These are phyloP conservation scores for Cuniculus paca DNA, from an alignment of 2,797 vertebrate genomes.

Conservation along the genomic window DNA sequence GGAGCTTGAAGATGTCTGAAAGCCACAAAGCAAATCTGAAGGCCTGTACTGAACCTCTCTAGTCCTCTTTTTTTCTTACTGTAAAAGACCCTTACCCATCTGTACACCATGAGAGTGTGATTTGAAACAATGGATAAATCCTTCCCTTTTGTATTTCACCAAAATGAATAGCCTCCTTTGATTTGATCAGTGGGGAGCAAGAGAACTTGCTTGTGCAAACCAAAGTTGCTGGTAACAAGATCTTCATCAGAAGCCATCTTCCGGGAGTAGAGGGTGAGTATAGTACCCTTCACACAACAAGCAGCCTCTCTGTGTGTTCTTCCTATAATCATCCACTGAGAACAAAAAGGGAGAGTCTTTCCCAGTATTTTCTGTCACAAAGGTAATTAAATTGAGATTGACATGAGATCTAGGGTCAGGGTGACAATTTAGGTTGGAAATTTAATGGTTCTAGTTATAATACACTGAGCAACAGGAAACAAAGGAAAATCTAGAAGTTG, in stretches of 20 bases:
- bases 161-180: background rate
- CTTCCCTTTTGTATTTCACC: background rate
- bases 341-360: background rate
- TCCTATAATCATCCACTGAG: background rate
- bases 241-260: background rate
- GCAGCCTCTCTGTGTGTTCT: rapidly evolving
- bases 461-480: background rate
- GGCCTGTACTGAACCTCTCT: background rate
- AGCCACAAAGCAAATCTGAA: background rate
- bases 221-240: background rate
- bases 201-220: background rate
- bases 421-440: background rate
- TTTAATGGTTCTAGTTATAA: background rate
- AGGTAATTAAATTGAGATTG: background rate
- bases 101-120: background rate
- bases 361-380: background rate
- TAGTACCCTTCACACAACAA: rapidly evolving
- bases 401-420: background rate
- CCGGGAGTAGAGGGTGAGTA: too few species aligned
- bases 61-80: background rate
- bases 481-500: background rate
- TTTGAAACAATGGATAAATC: background rate
- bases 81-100: too few species aligned
- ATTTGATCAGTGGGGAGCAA: background rate
- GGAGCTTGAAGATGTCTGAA: background rate